phyloP scores from a whole-genome alignment of 2,888 invertebrate species.

The Chrysotoxum bicinctum region DNA sequence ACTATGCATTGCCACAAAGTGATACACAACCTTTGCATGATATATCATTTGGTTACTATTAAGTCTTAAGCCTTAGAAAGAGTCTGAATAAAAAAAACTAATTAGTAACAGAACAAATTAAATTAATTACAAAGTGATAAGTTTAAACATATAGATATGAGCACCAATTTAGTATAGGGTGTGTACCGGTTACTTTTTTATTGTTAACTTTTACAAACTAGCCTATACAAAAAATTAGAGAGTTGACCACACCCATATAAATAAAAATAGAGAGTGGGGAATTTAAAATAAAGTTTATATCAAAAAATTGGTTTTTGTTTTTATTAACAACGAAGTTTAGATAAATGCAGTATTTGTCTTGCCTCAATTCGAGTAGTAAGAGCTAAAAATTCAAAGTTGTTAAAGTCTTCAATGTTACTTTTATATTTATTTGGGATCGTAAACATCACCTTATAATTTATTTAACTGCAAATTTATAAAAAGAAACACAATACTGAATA shows the following conservation, averaged over 20 bases:
- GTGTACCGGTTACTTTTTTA: background rate
- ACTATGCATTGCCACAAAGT: constrained; percentile 89
- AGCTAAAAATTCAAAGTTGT: background rate
- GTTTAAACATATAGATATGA: constrained; percentile 12
- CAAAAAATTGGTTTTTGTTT: background rate
- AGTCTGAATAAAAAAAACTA: constrained; percentile 49
- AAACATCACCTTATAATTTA: background rate
- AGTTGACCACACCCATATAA: background rate
- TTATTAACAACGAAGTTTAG: background rate
- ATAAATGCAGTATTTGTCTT: too few species aligned
- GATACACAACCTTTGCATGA: constrained; percentile 88
- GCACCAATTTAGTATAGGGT: background rate
- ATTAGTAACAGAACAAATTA: constrained; percentile 6
- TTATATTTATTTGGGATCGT: background rate
- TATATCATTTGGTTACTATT: constrained; percentile 92
- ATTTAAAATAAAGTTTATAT: background rate
- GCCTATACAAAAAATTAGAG: background rate
- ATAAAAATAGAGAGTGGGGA: background rate
- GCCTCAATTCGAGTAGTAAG: background rate
- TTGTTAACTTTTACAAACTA: background rate
- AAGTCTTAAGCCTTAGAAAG: constrained; percentile 76
- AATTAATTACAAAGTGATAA: constrained; percentile 36
- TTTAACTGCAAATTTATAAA: background rate
- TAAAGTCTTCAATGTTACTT: too few species aligned
- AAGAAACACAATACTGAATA: background rate